These are phyloP conservation scores for Pelobates fuscus DNA, from an alignment of 2,113 vertebrate genomes.

Conservation along the genomic window DNA sequence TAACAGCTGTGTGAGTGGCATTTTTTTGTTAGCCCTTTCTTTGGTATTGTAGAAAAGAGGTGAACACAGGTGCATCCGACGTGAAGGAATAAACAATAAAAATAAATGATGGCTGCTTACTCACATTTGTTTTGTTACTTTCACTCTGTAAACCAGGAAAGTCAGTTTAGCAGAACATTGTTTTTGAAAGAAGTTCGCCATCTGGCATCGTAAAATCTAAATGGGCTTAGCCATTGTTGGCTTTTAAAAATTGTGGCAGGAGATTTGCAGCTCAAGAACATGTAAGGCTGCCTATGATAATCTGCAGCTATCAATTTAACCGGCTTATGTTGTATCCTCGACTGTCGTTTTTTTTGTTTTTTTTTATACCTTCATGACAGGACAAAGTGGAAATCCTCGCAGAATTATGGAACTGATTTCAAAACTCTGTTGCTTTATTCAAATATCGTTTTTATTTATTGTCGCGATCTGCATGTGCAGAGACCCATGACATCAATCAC, in stretches of 20 bases:
- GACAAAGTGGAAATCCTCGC: slow-evolving; percentile 9
- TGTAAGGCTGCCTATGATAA: slow-evolving; percentile 30
- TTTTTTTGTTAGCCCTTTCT: too few relatives aligned
- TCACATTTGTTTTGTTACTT: too few relatives aligned
- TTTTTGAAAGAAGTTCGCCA: slow-evolving; percentile 38
- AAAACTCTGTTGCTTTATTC: slow-evolving; percentile 25
- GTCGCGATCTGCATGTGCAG: slow-evolving; percentile 3
- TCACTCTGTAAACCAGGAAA: too few relatives aligned
- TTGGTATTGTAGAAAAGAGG: too few relatives aligned
- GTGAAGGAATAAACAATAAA: too few relatives aligned
- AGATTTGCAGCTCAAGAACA: slow-evolving; percentile 33
- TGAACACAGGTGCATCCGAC: too few relatives aligned
- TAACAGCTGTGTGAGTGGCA: too few relatives aligned
- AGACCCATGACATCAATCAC: slow-evolving; percentile 33
- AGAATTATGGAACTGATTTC: slow-evolving; percentile 21
- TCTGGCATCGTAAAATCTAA: slow-evolving; percentile 46
- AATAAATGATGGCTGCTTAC: too few relatives aligned
- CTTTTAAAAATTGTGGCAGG: slow-evolving; percentile 6
- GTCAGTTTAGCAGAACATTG: neutral
- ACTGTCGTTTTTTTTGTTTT: slow-evolving; percentile 12
- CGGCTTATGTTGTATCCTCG: slow-evolving; percentile 1
- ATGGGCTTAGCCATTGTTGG: slow-evolving; percentile 38
- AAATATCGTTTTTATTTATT: slow-evolving; percentile 40
- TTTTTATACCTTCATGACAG: slow-evolving; percentile 24
- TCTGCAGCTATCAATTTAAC: slow-evolving; percentile 42